phyloP scores from a whole-genome alignment of 2,113 vertebrate genomes.

The Pedionomus torquatus region DNA sequence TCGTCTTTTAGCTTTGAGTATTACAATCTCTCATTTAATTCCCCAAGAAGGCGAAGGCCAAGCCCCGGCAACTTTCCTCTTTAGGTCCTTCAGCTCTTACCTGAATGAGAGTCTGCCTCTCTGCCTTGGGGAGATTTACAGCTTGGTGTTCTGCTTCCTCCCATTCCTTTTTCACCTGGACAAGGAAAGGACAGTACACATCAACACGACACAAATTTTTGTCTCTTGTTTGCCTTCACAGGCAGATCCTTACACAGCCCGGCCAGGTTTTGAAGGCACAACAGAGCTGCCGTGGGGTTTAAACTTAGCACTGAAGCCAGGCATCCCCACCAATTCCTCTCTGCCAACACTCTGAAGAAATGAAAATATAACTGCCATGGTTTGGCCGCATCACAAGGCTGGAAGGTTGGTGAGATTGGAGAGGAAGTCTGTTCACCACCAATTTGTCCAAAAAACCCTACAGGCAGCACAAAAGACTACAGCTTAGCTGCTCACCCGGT shows the following conservation, averaged over 20 bases:
- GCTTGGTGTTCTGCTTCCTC: slow-evolving; percentile 95
- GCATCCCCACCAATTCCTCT: background rate
- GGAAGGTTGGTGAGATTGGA: background rate
- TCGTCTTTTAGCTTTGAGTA: background rate
- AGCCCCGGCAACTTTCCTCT: background rate
- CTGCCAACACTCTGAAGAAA: background rate
- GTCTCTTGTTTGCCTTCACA: background rate
- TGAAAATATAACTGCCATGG: background rate
- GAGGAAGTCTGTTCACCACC: background rate
- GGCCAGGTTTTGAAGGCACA: background rate
- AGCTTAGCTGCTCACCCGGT: slow-evolving; percentile 79
- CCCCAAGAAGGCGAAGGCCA: background rate
- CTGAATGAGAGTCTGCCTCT: slow-evolving; percentile 95
- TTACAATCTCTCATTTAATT: background rate
- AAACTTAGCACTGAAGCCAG: background rate
- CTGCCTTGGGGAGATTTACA: slow-evolving; percentile 93
- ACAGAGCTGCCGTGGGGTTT: background rate
- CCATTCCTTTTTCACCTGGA: slow-evolving; percentile 96
- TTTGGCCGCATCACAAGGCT: background rate
- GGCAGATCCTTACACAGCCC: background rate
- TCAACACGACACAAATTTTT: background rate
- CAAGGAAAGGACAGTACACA: background rate
- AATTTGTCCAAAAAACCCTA: background rate
- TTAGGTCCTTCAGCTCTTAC: slow-evolving; percentile 63
- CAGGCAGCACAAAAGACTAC: rapidly evolving